phyloP scores from a whole-genome alignment of 2,888 invertebrate species.

The Nipponacmea schrenckii region DNA sequence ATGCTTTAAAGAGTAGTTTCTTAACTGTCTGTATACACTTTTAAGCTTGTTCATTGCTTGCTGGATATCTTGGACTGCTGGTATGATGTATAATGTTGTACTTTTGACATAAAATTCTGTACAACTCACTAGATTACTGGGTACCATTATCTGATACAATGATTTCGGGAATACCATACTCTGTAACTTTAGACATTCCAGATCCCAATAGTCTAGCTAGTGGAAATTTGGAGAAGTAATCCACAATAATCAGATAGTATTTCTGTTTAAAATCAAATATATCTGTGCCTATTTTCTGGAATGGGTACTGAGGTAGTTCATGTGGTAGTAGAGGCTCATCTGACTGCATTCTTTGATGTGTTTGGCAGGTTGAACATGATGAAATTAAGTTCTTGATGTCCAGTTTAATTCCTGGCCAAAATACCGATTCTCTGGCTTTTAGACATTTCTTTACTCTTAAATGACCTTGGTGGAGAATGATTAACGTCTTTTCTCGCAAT shows the following conservation, averaged over 20 bases:
- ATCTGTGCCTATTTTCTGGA: constrained; percentile 10
- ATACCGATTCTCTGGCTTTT: neutral
- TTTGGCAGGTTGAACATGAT: neutral
- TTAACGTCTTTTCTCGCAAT: neutral
- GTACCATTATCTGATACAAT: constrained; percentile 2
- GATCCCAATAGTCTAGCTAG: neutral
- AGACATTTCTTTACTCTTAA: constrained; percentile 4
- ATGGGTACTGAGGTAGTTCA: constrained; percentile 7
- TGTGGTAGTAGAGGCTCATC: constrained; percentile 4
- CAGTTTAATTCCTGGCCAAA: constrained; percentile 9
- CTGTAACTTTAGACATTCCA: neutral
- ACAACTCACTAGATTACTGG: neutral
- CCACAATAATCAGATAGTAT: constrained; percentile 9
- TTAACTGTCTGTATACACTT: constrained; percentile 7
- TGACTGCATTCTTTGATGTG: neutral
- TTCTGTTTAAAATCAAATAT: neutral
- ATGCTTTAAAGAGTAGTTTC: constrained; percentile 5
- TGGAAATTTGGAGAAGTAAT: constrained; percentile 8
- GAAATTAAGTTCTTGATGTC: constrained; percentile 9
- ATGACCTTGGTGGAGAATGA: constrained; percentile 5
- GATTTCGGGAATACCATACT: neutral
- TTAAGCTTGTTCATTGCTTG: neutral
- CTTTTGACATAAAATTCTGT: neutral
- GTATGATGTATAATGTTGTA: neutral
- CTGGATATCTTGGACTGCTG: constrained; percentile 6